Conservation (phyloP, 23 tunicate species). For the Aplidium turbinatum region DNA sequence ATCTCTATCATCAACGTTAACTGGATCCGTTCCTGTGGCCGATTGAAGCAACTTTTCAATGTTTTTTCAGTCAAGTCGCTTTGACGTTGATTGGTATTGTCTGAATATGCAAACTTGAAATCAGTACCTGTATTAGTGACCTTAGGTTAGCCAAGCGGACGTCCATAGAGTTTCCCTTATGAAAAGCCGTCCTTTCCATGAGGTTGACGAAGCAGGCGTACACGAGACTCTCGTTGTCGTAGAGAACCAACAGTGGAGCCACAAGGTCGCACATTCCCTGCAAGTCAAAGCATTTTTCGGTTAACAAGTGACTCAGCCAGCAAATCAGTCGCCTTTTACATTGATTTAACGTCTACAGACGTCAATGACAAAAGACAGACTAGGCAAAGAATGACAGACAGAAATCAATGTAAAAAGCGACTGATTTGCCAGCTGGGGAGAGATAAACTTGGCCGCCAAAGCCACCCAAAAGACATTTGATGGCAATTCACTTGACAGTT, state of each 20-base stretch:
- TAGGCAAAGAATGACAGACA: no score
- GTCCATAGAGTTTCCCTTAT: conserved; percentile 87
- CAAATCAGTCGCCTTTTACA: no score
- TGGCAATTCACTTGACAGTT: not conserved
- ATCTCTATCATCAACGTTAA: no score
- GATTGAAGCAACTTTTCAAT: no score
- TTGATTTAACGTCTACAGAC: no score
- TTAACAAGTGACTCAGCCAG: not conserved
- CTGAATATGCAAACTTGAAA: no score
- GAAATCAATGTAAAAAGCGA: no score
- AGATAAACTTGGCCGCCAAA: not conserved
- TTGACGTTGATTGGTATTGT: no score
- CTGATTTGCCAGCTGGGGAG: not conserved
- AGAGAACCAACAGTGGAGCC: conserved; percentile 76
- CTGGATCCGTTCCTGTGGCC: no score
- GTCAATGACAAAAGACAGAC: no score
- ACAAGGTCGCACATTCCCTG: conserved; percentile 98
- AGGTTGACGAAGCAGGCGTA: conserved; percentile 62
- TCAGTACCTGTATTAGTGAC: conserved; percentile 70
- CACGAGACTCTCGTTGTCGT: conserved; percentile 79
- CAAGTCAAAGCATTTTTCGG: not conserved
- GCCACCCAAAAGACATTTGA: not conserved
- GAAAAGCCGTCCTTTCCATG: conserved; percentile 83
- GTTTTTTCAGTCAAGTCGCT: no score
- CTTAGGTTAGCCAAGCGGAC: conserved; percentile 75